A percentile compares a stretch with the other conserved stretches of the same genome.
phyloP scores from a whole-genome alignment of 2,113 vertebrate species.

The Hippocampus mohnikei region DNA sequence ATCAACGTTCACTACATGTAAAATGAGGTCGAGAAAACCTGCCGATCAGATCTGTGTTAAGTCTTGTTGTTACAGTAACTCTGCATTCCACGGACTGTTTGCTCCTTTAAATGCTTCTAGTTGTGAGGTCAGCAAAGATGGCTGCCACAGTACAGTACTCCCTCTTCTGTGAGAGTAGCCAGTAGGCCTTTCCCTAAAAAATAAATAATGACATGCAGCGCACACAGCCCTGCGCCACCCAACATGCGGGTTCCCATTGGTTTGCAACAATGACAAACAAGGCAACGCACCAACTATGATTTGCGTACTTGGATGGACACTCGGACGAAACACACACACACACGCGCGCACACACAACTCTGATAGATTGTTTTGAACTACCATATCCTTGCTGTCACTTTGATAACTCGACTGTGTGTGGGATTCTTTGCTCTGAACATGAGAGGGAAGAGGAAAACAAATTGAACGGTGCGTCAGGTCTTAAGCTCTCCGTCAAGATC shows the following conservation, averaged over 20 bases:
- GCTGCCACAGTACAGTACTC: conserved; percentile 10
- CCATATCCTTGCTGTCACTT: conserved; percentile 33
- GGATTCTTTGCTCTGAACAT: conserved; percentile 24
- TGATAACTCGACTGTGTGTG: conserved; percentile 39
- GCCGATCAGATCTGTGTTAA: too few relatives aligned
- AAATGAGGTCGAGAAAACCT: too few relatives aligned
- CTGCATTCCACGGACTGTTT: background rate
- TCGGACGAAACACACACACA: conserved; percentile 23
- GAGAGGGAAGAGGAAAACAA: background rate
- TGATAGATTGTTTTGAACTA: conserved; percentile 47
- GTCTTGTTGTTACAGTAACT: background rate
- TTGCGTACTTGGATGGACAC: conserved; percentile 53
- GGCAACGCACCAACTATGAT: conserved; percentile 42
- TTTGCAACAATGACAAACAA: conserved; percentile 37
- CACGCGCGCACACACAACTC: background rate
- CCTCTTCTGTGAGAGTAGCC: conserved; percentile 38
- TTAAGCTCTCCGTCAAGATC: conserved; percentile 10
- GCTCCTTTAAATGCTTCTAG: background rate
- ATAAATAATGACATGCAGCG: conserved; percentile 52
- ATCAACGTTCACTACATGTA: too few relatives aligned
- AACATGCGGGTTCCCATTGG: conserved; percentile 52
- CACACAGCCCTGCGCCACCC: conserved; percentile 52
- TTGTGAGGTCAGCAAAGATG: conserved; percentile 18
- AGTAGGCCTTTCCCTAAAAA: conserved; percentile 43
- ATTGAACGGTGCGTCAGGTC: background rate